A percentile compares a stretch with the other conserved stretches of the same genome.
These are phyloP conservation scores for Melanotaenia duboulayi DNA, from an alignment of 2,113 vertebrate genomes.

Conservation along the genomic window DNA sequence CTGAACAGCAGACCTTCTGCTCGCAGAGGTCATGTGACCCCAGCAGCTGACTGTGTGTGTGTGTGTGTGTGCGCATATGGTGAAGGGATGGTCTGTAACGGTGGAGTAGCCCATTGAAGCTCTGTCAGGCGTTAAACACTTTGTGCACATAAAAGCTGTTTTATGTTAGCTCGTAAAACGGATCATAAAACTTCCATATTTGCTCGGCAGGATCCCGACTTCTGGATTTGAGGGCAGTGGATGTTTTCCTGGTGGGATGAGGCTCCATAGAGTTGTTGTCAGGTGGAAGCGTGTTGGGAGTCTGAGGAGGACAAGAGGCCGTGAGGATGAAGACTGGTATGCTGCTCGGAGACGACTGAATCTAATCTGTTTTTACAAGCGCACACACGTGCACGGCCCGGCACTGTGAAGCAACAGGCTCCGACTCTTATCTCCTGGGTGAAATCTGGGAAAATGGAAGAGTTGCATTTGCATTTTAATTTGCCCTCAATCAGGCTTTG, in stretches of 20 bases:
- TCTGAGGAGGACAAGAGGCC: conserved; percentile 27
- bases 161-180: conserved; percentile 14
- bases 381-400: conserved; percentile 4
- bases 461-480: conserved; percentile 84
- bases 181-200: conserved; percentile 6
- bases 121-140: conserved; percentile 18
- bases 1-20: conserved; percentile 52
- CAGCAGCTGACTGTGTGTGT: conserved; percentile 38
- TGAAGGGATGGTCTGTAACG: conserved; percentile 18
- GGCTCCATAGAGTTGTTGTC: background rate
- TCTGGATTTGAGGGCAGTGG: background rate
- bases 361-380: conserved; percentile 77
- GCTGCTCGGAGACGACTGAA: conserved; percentile 60
- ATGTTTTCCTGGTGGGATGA: background rate
- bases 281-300: background rate
- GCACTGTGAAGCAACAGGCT: conserved; percentile 53
- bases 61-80: conserved; percentile 49
- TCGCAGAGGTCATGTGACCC: conserved; percentile 55
- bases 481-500: conserved; percentile 77
- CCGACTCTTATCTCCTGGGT: conserved; percentile 70
- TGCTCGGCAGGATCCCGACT: background rate
- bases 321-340: conserved; percentile 52
- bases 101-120: conserved; percentile 10
- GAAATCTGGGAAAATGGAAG: conserved; percentile 73
- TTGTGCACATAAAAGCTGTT: conserved; percentile 15